Evolutionary conservation across 1,140 invertebrate genomes (phyloP), one percentile per base, ranked within the genome.

Genomic region (Camponotus vicinus): DNA sequence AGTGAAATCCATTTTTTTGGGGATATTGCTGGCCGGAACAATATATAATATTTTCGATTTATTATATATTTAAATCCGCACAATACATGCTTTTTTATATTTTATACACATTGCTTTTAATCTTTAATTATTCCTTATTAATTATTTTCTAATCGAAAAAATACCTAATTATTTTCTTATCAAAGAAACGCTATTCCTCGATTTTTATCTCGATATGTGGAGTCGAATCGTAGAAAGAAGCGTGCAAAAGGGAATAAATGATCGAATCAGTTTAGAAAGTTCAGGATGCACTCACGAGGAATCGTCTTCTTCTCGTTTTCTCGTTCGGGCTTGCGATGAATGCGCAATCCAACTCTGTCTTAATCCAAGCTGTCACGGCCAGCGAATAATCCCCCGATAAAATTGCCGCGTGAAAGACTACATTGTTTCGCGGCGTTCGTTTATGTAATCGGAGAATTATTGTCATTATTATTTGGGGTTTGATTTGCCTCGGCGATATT

Each of bases 231-330:
- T 18, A 52, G 64, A 69, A 79, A 78, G 63, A 85, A 64, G 55
- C 40, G 49, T n/a, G 83, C n/a, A 83, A 90, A 89, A 87, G 76
- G 87, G 87, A 89, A 82, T 85, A 88, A 86, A 90, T 87, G 91
- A 89, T 88, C 80, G 77, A 32, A 52, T 82, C 88, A 45, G 90
- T 92, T 92, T 92, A 92, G 91, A 92, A 92, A 92, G 91, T 92
- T 85, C 80, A 89, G 83, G 89, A 92, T 91, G 91, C 89, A 86
- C 90, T 80, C 80, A 13, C 61, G 76, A 69, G 49, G 42, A 27
- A 27, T 27, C 64, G 40, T 70, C 49, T n/a, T 21, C 42, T 18
- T n/a, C 15, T 49, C 45, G 8, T 13, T 82, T 42, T 71, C 13
- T 49, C 55, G n/a, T 45, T 75, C 55, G 40, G 49, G 18, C 34